phyloP scores from a whole-genome alignment of 2,797 vertebrate species.

The Centroberyx gerrardi region DNA sequence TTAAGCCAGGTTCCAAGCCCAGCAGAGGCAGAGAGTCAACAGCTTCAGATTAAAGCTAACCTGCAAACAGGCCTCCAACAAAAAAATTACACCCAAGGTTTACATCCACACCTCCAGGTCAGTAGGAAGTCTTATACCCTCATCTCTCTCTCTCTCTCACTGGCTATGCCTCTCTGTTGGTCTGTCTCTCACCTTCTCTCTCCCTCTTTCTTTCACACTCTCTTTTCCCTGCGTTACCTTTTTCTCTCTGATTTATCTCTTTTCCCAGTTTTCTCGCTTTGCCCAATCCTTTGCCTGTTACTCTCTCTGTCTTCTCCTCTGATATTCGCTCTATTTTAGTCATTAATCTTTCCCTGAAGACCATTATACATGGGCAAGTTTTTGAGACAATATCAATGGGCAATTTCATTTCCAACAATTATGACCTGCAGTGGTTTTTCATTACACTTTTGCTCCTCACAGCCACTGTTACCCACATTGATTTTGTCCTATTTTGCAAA shows the following conservation, averaged over 20 bases:
- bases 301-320: not conserved
- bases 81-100: not conserved
- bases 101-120: not conserved
- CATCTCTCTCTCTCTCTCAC: not conserved
- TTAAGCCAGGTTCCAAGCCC: slow-evolving; percentile 1
- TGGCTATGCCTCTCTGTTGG: not conserved
- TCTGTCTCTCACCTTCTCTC: not conserved
- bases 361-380: not conserved
- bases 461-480: not conserved
- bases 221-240: not conserved
- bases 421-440: not conserved
- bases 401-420: not conserved
- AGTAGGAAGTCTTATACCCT: not conserved
- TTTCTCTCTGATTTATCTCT: not conserved
- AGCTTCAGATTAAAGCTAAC: slow-evolving; percentile 12
- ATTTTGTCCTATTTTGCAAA: too few relatives aligned
- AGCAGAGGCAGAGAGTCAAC: slow-evolving; percentile 17
- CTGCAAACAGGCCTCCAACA: slow-evolving; percentile 9
- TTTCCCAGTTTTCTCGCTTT: too few relatives aligned
- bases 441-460: not conserved
- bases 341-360: not conserved
- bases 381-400: not conserved
- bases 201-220: not conserved
- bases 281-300: not conserved
- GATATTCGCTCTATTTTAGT: not conserved